Evolutionary conservation across 2,797 vertebrate genomes (phyloP), one percentile per base, ranked within the genome.

Genomic region (Champsocephalus esox): DNA sequence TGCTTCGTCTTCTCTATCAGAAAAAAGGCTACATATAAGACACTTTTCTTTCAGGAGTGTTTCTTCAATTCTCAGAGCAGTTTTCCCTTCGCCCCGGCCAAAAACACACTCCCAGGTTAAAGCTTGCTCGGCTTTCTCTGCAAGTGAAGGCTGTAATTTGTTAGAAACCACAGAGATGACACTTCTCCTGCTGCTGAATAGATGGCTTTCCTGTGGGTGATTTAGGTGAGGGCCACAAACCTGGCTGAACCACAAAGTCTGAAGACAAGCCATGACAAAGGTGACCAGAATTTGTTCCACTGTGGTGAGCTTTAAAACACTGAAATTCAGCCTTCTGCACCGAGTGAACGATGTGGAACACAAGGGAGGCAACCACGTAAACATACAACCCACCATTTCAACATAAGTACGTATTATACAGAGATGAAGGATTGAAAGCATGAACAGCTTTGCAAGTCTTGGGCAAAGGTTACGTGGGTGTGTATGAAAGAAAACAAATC

Each of bases 131-230:
- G 63, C 65, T 70, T 80, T 85, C 76, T 66, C 79, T 13, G 2
- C 79, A 74, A 86, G 82, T 73, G 77, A 87, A 81, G 76, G 87
- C 65, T 91, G 75, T 88, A 85, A 93, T 91, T 92, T 90, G 85
- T 91, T 79, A 77, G 82, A 81, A 87, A 75, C 86, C 85, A 82
- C 83, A 65, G 55, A 0, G 41, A 86, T 83, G 86, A 85, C 80
- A 84, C 82, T 89, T 78, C 86, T 81, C 64, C 81, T 80, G 75
- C 74, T 71, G 84, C 59, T 77, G 64, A 79, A 79, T 77, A 43
- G 76, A 73, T 79, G 74, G 58, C 79, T 79, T 46, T 71, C 72
- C 58, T 58, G 65, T 57, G 68, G 79, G 79, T 24, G 69, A 79
- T 70, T 86, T 85, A 79, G 85, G 74, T 12, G 9, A 49, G 7